Evolutionary conservation across 2,888 invertebrate species (phyloP).

Genomic region (Agonopterix arenella): DNA sequence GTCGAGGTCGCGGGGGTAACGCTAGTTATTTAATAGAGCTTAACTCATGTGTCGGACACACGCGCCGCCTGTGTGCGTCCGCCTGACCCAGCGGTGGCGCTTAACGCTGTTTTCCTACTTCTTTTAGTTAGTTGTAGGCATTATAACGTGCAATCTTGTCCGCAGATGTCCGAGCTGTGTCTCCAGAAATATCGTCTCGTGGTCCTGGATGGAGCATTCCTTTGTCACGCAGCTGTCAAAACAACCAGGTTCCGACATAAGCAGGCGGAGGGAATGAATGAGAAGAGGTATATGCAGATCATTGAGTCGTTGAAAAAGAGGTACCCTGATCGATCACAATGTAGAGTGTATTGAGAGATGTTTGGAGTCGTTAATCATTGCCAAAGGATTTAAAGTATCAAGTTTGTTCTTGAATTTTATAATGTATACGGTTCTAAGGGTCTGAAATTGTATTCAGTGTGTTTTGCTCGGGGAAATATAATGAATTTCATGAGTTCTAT

Average conservation of each 20-base stretch:
- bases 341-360: constrained; percentile 46
- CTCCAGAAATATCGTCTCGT: constrained; percentile 83
- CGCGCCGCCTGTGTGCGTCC: too few relatives aligned
- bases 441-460: too few relatives aligned
- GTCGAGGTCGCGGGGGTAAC: too few relatives aligned
- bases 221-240: constrained; percentile 77
- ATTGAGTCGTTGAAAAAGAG: constrained; percentile 57
- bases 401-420: too few relatives aligned
- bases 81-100: too few relatives aligned
- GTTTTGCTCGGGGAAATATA: too few relatives aligned
- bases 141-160: constrained; percentile 3
- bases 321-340: constrained; percentile 63
- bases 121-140: not conserved
- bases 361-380: too few relatives aligned
- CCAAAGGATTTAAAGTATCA: too few relatives aligned
- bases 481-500: too few relatives aligned
- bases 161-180: constrained; percentile 86
- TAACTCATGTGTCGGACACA: too few relatives aligned
- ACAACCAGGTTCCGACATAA: constrained; percentile 39
- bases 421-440: too few relatives aligned
- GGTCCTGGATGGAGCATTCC: constrained; percentile 84
- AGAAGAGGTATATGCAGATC: constrained; percentile 65
- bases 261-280: constrained; percentile 52
- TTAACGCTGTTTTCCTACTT: not conserved
- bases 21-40: too few relatives aligned